Percentiles rank a stretch among this genome's conserved stretches.
Evolutionary conservation across 2,888 invertebrate species (phyloP).

Genomic region (Xestia rhomboidea): DNA sequence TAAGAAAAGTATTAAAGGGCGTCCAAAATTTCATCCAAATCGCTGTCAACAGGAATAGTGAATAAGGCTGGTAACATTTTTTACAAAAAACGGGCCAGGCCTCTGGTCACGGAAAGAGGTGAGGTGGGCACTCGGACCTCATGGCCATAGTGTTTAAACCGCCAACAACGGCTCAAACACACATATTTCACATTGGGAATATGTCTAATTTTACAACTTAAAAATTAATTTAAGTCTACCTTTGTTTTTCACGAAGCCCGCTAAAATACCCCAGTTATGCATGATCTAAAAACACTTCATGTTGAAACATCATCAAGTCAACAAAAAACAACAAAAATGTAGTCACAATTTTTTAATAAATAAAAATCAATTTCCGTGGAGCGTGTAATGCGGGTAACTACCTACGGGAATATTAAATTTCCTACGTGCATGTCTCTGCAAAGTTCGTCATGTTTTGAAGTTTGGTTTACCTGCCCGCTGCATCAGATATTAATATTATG

Average conservation of each 20-base stretch:
- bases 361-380: constrained; percentile 51
- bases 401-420: constrained; percentile 83
- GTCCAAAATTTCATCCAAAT: too few species aligned
- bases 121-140: too few species aligned
- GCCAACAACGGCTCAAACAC: background rate
- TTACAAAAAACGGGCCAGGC: too few species aligned
- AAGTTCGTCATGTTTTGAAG: constrained; percentile 82
- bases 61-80: too few species aligned
- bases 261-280: constrained; percentile 2
- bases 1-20: too few species aligned
- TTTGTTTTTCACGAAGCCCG: background rate
- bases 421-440: constrained; percentile 82
- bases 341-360: constrained; percentile 40
- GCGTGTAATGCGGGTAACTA: constrained; percentile 48
- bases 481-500: constrained; percentile 84
- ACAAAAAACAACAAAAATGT: constrained; percentile 30
- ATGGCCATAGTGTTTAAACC: too few species aligned
- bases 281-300: constrained; percentile 11
- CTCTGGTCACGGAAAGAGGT: too few species aligned
- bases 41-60: too few species aligned
- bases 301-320: background rate
- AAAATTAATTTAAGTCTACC: background rate
- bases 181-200: background rate
- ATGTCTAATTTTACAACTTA: background rate
- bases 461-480: constrained; percentile 82